These are phyloP conservation scores for Cyphomyrus discorhynchus DNA, from an alignment of 2,113 vertebrate species.

Conservation along the genomic window DNA sequence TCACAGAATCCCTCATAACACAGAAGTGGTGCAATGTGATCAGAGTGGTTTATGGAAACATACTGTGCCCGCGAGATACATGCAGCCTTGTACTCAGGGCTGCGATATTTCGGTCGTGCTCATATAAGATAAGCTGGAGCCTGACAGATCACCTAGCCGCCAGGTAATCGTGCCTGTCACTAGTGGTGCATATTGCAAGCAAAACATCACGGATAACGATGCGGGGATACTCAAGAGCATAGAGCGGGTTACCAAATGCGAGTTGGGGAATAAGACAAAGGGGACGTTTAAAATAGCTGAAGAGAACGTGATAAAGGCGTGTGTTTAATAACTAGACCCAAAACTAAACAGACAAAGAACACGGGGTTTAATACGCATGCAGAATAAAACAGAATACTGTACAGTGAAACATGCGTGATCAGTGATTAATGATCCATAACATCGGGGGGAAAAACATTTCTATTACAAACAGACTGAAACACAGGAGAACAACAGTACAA, in stretches of 20 bases:
- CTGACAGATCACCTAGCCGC: neutral
- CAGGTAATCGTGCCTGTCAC: slow-evolving; percentile 5
- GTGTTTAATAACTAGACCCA: neutral
- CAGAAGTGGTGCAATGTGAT: neutral
- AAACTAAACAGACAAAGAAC: neutral
- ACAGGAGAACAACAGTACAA: neutral
- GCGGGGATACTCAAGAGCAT: no score
- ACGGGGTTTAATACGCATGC: neutral
- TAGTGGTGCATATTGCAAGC: neutral
- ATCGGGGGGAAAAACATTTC: neutral
- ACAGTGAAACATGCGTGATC: neutral
- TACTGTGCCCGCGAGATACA: neutral
- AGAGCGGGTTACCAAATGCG: neutral
- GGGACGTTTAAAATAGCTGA: neutral
- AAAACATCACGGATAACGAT: neutral
- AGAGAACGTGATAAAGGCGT: neutral
- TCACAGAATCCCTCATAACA: neutral
- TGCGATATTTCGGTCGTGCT: neutral
- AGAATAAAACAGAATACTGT: neutral
- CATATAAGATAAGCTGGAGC: neutral
- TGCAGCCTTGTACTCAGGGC: neutral
- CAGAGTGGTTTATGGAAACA: neutral
- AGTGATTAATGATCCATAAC: neutral
- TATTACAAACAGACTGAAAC: neutral
- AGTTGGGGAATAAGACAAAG: neutral